phyloP scores from a whole-genome alignment of 2,113 vertebrate species.

The cat (Felis catus) region DNA sequence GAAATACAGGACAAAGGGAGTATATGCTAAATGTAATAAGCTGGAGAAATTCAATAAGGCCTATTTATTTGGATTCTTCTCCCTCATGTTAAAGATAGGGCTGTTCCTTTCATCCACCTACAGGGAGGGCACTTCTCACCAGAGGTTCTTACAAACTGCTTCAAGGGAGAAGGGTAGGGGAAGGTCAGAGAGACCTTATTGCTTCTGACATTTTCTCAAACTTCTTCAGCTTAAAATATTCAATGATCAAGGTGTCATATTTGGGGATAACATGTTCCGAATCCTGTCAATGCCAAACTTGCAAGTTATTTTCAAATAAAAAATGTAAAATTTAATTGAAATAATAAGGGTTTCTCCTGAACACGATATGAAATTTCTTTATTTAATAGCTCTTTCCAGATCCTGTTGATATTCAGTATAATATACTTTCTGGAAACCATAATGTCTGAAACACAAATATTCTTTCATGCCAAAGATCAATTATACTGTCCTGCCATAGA shows the following conservation, averaged over 20 bases:
- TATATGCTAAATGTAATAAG: neutral
- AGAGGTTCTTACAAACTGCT: neutral
- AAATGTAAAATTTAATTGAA: neutral
- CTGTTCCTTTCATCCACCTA: neutral
- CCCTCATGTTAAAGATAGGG: neutral
- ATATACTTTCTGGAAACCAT: neutral
- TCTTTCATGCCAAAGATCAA: neutral
- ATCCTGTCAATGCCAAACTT: neutral
- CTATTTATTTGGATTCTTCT: neutral
- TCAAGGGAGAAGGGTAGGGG: neutral
- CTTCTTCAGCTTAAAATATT: neutral
- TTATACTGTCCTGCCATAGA: neutral
- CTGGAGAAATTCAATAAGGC: neutral
- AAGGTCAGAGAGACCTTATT: neutral
- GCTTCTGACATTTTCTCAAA: neutral
- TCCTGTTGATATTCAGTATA: neutral
- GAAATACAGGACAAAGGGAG: neutral
- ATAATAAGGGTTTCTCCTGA: neutral
- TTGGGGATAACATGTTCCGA: neutral
- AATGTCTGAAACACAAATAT: neutral
- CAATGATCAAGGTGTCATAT: neutral
- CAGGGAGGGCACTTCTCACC: neutral
- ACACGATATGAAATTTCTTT: neutral
- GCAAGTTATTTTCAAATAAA: slow-evolving; percentile 7
- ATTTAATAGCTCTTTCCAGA: neutral